Base-by-base conservation (phyloP, 2,113 vertebrate genomes). In the Perccottus glenii region DNA sequence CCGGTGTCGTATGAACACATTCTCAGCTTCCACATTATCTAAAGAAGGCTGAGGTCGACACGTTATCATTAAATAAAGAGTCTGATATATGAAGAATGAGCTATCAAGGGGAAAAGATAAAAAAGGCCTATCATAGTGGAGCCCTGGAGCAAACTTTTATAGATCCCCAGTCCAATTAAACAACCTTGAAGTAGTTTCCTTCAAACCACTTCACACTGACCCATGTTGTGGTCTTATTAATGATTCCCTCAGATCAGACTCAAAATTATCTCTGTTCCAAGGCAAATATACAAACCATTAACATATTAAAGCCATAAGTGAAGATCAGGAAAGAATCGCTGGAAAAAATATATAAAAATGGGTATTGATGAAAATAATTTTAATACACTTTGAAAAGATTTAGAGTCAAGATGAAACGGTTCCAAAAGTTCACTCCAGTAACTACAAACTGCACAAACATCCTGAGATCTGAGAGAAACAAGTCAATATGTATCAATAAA, bases 221-320 rank as follows among this genome's bases (percentile, higher is more conserved):
- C 14, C 52, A 15, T 55, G 51, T 15, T 49, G 38, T 16, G 48
- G 15, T 46, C 45, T 58, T 33, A 62, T 71, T 59, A 60, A 55
- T 46, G 36, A 71, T 70, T 71, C 67, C n/a, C 49, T 65, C 35
- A 64, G 40, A 74, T 71, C 58, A 3, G 8, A 36, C 44, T 44
- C n/a, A 52, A 44, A n/a, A 27, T 52, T 4, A 48, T 43, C 53
- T 44, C 36, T 46, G 11, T 43, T 51, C 59, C 60, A 43, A 58
- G 7, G 42, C 53, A 49, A 8, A 49, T 50, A 75, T 19, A 50
- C 40, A 59, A 62, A 69, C 46, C 51, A 58, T 64, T 19, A 38
- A 19, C 45, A 27, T 60, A 38, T 67, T 52, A 51, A 43, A 50
- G 51, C 50, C 45, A 43, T 19, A 60, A 48, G 55, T 42, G 43